Percentiles rank a stretch among this genome's conserved stretches.
Evolutionary conservation across 2,888 invertebrate genomes (phyloP).

Genomic region (Phyllotreta cruciferae): DNA sequence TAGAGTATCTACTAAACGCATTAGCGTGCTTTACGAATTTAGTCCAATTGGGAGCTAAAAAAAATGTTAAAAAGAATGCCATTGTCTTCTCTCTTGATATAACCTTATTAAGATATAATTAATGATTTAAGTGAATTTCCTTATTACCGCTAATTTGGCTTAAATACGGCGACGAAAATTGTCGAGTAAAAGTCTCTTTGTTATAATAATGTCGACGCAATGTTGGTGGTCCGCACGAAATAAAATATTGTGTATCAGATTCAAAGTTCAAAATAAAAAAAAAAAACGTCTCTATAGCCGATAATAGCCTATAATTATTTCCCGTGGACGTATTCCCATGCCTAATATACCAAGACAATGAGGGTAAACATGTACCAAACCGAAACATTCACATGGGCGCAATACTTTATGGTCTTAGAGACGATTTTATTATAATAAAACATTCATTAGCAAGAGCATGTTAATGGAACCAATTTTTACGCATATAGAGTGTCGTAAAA

Average conservation of each 20-base stretch:
- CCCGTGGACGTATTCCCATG: conserved; percentile 55
- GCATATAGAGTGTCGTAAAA: neutral
- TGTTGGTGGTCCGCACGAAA: conserved; percentile 53
- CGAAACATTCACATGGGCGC: conserved; percentile 18
- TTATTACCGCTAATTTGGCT: conserved; percentile 42
- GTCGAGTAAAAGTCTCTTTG: conserved; percentile 38
- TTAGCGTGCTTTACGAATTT: conserved; percentile 7
- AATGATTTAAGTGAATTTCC: conserved; percentile 42
- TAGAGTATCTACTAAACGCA: neutral
- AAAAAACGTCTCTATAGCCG: conserved; percentile 50
- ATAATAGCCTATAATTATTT: conserved; percentile 56
- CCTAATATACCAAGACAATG: conserved; percentile 56
- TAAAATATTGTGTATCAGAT: conserved; percentile 57
- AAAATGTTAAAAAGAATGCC: conserved; percentile 6
- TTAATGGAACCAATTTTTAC: conserved; percentile 17
- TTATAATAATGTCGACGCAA: conserved; percentile 42
- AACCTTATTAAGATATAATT: conserved; percentile 36
- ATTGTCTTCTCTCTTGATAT: conserved; percentile 24
- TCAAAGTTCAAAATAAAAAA: conserved; percentile 50
- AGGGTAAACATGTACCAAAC: conserved; percentile 46
- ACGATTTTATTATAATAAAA: conserved; percentile 18
- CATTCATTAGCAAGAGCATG: conserved; percentile 20
- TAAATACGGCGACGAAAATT: conserved; percentile 37
- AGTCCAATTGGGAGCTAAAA: neutral
- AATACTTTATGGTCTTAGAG: conserved; percentile 17